Base-by-base conservation (phyloP, 2,113 vertebrate genomes). In the Scomber scombrus region DNA sequence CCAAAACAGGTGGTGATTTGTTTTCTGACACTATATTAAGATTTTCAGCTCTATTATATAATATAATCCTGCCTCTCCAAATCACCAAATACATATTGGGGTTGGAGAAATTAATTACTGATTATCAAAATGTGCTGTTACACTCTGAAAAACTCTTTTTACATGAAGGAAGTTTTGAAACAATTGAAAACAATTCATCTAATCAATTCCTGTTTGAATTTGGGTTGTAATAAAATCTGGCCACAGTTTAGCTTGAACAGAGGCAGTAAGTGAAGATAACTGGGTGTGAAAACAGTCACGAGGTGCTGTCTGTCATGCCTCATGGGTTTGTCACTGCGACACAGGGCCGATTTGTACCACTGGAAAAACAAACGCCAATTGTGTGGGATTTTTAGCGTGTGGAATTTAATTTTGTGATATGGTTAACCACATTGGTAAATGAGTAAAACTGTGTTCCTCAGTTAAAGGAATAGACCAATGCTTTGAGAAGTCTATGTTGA, bases 231-330 rank as follows among this genome's bases (percentile, higher is more conserved):
- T 9, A 23, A 7, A 12, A 18, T 31, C 31, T 16, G 8, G 9
- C 5, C 6, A 18, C 12, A 9, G 49, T 47, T 31, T 3, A 16
- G 23, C 10, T 18, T 58, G 23, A 64, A 34, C 31, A 78, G 49
- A 51, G 62, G 26, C 61, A 66, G 66, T 50, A 26, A 71, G 40
- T 34, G 23, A 67, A 34, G 5, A 60, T 49, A 66, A 79, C 62
- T 79, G 66, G 68, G 57, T 43, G 75, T 80, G 83, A 71, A 78
- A 82, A 69, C 57, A 58, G 80, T 88, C 85, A 86, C 87, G 84
- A 65, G 81, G 56, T 50, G 56, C 29, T 52, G 67, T 16, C 60
- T 11, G 79, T 55, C 26, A 13, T 88, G 86, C 79, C 81, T 86
- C 82, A 87, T 77, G 26, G 11, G 61, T 70, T 71, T 55, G 49